phyloP scores from a whole-genome alignment of 2,113 vertebrate species.

The Phylloscopus trochilus region DNA sequence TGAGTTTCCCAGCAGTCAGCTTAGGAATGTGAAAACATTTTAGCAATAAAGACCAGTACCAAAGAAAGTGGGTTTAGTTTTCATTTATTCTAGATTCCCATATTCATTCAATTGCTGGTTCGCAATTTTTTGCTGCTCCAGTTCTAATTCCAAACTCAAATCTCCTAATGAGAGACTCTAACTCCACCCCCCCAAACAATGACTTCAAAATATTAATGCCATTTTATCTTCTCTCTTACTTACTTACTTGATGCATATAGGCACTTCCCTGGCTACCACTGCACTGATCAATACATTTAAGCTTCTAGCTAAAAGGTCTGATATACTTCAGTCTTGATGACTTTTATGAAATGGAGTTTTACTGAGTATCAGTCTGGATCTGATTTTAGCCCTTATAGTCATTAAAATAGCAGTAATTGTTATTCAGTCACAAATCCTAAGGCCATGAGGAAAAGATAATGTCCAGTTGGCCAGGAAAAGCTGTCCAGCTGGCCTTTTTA shows the following conservation, averaged over 20 bases:
- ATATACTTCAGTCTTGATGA: neutral
- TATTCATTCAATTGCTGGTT: neutral
- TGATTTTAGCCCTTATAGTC: neutral
- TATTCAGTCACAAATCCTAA: neutral
- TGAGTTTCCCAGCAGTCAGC: neutral
- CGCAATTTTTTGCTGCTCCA: neutral
- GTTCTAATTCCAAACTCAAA: neutral
- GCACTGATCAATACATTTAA: neutral
- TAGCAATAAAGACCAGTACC: neutral
- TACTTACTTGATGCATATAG: neutral
- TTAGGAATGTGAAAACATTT: slow-evolving; percentile 1
- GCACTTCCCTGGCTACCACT: neutral
- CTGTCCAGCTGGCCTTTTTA: neutral
- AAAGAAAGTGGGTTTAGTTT: neutral
- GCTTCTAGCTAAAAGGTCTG: neutral
- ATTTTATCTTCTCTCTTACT: neutral
- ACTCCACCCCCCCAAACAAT: neutral
- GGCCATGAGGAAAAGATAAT: neutral
- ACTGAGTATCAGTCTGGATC: neutral
- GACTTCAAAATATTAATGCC: neutral
- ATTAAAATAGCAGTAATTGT: neutral
- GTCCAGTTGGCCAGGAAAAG: neutral
- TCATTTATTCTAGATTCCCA: neutral
- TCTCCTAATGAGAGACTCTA: neutral
- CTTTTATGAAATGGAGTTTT: neutral